phyloP scores from a whole-genome alignment of 1,140 invertebrate species.

The Camponotus vicinus region DNA sequence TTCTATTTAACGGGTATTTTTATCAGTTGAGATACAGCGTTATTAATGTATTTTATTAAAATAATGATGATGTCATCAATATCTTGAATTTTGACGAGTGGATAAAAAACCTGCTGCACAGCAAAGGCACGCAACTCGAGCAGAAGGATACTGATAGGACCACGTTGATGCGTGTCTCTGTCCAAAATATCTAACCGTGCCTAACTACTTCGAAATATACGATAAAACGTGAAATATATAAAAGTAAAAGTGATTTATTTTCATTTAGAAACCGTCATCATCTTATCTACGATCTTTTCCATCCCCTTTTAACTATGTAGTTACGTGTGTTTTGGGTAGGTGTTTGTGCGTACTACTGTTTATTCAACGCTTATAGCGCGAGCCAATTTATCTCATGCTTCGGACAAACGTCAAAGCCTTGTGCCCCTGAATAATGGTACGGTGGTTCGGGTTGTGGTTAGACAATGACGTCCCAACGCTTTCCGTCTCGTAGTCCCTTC shows the following conservation, averaged over 20 bases:
- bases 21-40: neutral
- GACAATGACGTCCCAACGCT: slow-evolving; percentile 67
- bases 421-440: slow-evolving; percentile 67
- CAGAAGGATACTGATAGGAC: slow-evolving; percentile 29
- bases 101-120: neutral
- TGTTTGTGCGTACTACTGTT: slow-evolving; percentile 53
- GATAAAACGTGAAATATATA: neutral
- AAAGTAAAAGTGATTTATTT: neutral
- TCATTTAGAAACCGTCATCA: neutral
- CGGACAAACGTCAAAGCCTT: slow-evolving; percentile 70
- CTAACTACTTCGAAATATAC: slow-evolving; percentile 4
- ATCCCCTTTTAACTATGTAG: neutral
- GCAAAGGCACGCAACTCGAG: slow-evolving; percentile 39
- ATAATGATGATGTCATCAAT: slow-evolving; percentile 43
- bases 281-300: neutral
- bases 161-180: neutral
- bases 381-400: slow-evolving; percentile 72
- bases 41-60: slow-evolving; percentile 31
- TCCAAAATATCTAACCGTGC: slow-evolving; percentile 10
- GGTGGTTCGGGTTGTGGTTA: slow-evolving; percentile 56
- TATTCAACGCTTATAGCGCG: slow-evolving; percentile 58
- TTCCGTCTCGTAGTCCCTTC: slow-evolving; percentile 47
- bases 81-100: slow-evolving; percentile 20
- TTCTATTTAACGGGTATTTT: neutral
- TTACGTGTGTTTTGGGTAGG: neutral